Conservation (phyloP, 2,113 vertebrate species). For the Lamprologus speciosus region DNA sequence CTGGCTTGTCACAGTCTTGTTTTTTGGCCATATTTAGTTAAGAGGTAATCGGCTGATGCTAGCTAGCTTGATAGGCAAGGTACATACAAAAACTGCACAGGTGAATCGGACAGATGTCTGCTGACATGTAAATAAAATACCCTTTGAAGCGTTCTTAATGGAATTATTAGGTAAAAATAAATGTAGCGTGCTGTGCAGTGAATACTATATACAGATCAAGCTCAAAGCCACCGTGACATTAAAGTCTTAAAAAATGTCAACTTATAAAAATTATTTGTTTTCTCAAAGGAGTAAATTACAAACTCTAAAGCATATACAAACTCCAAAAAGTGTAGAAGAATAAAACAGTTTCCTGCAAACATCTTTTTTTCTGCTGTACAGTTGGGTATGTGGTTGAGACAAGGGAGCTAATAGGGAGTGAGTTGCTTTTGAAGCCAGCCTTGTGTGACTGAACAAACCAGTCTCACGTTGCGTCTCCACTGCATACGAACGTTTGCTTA, state of each 20-base stretch:
- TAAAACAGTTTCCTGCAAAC: neutral
- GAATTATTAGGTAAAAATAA: neutral
- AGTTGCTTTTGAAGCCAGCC: neutral
- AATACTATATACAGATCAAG: neutral
- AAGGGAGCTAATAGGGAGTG: neutral
- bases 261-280: neutral
- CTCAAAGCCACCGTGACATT: neutral
- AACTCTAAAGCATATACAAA: no score
- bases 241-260: accelerated
- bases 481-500: neutral
- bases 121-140: neutral
- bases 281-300: neutral
- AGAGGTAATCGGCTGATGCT: neutral
- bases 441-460: neutral
- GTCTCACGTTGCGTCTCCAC: neutral
- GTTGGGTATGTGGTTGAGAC: neutral
- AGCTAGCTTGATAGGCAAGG: neutral
- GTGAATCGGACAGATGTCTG: neutral
- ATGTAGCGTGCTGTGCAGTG: neutral
- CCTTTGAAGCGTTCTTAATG: neutral
- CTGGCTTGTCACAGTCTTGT: neutral
- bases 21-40: neutral
- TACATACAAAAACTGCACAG: no score
- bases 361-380: neutral
- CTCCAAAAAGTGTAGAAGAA: neutral